Percentiles rank a stretch among this genome's conserved stretches.
phyloP scores from a whole-genome alignment of 2,113 vertebrate genomes.

The Urocolius indicus region DNA sequence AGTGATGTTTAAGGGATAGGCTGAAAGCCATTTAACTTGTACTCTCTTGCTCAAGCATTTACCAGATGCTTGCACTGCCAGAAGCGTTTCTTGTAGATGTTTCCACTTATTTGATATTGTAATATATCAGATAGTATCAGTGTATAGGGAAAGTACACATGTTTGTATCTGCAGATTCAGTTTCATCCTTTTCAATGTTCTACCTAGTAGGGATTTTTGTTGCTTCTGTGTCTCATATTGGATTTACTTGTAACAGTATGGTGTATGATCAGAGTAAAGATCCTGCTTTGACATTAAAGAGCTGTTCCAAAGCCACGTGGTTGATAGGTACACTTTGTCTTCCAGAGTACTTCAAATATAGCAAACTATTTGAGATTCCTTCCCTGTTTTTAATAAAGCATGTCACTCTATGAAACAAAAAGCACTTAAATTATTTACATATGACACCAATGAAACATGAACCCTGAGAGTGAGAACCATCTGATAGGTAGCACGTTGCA shows the following conservation, averaged over 20 bases:
- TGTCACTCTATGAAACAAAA: neutral
- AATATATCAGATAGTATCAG: neutral
- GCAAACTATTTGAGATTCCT: neutral
- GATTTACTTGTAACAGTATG: neutral
- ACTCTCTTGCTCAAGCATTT: neutral
- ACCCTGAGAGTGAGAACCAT: neutral
- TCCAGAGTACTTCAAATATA: neutral
- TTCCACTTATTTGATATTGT: neutral
- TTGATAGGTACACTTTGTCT: neutral
- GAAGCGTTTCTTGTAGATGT: neutral
- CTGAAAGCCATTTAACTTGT: neutral
- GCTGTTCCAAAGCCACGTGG: neutral
- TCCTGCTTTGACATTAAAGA: neutral
- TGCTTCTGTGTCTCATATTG: neutral
- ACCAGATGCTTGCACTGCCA: neutral
- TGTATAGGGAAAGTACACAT: neutral
- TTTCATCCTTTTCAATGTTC: neutral
- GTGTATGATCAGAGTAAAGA: neutral
- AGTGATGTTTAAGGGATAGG: neutral
- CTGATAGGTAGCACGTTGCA: accelerated
- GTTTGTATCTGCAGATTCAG: neutral
- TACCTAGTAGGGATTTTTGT: neutral
- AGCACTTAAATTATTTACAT: slow-evolving; percentile 16
- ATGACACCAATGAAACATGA: neutral
- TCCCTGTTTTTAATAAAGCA: neutral